Evolutionary conservation across 2,113 vertebrate genomes (phyloP).

Genomic region (Scatophagus argus): DNA sequence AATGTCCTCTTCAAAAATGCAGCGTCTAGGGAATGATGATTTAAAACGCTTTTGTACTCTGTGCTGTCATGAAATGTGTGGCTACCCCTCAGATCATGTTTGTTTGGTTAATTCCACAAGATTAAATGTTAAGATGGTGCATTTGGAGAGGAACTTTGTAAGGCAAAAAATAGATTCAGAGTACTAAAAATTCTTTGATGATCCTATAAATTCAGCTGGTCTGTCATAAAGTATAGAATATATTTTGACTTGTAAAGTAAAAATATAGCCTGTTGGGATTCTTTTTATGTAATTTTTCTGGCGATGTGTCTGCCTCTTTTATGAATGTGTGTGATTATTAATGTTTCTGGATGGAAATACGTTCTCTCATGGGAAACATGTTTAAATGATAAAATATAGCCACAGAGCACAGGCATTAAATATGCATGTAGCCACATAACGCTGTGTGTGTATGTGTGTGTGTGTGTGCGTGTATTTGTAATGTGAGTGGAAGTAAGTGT

Average conservation of each 20-base stretch:
- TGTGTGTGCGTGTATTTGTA: constrained; percentile 28
- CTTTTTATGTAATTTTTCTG: constrained; percentile 56
- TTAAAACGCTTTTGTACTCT: constrained; percentile 48
- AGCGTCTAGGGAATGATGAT: constrained; percentile 34
- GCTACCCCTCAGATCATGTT: constrained; percentile 44
- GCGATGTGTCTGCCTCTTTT: constrained; percentile 29
- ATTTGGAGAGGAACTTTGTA: constrained; percentile 38
- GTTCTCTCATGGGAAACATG: constrained; percentile 58
- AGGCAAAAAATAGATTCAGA: constrained; percentile 37
- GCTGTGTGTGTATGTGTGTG: constrained; percentile 18
- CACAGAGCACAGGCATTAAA: constrained; percentile 64
- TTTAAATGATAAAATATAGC: constrained; percentile 65
- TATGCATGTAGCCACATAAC: constrained; percentile 58
- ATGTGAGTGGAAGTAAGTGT: constrained; percentile 15
- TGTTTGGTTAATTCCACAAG: constrained; percentile 48
- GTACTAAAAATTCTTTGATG: constrained; percentile 14
- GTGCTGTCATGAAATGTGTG: constrained; percentile 34
- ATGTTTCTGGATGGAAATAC: constrained; percentile 59
- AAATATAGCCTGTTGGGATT: constrained; percentile 30
- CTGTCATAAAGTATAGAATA: constrained; percentile 33
- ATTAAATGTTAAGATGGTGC: constrained; percentile 37
- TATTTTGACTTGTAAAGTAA: constrained; percentile 42
- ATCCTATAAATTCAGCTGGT: constrained; percentile 27
- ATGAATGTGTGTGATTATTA: constrained; percentile 57
- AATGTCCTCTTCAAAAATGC: constrained; percentile 40